Conservation (phyloP, 1,140 invertebrate genomes). For the Caenorhabditis brenneri region DNA sequence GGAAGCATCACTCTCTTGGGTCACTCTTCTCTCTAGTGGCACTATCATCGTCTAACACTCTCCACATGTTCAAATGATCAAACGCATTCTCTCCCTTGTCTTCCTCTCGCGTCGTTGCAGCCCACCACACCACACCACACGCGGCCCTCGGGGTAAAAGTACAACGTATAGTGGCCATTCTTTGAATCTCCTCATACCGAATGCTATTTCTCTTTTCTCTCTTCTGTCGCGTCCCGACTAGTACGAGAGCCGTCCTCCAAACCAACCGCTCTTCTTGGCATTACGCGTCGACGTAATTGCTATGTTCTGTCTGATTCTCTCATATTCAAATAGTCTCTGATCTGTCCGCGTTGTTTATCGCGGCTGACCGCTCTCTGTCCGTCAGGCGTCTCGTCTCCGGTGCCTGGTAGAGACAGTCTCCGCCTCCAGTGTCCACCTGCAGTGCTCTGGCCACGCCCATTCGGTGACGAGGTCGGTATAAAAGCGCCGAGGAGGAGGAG, state of each 20-base stretch:
- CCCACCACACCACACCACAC: conserved; percentile 23
- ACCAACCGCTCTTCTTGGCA: conserved; percentile 41
- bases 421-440: conserved; percentile 27
- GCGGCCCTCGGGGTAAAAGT: conserved; percentile 28
- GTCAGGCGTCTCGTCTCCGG: conserved; percentile 34
- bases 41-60: neutral
- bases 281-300: conserved; percentile 24
- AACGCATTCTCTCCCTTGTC: neutral
- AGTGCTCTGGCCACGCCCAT: conserved; percentile 34
- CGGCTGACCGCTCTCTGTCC: conserved; percentile 38
- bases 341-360: conserved; percentile 38
- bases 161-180: conserved; percentile 38
- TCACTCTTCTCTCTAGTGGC: neutral
- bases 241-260: conserved; percentile 39
- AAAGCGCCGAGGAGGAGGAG: neutral
- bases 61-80: neutral
- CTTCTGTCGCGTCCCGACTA: conserved; percentile 13
- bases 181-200: neutral
- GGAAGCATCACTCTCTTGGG: neutral
- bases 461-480: conserved; percentile 32
- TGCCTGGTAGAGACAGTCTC: conserved; percentile 30
- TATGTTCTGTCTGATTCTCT: neutral
- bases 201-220: neutral
- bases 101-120: neutral
- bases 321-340: neutral